phyloP scores from a whole-genome alignment of 1,140 invertebrate species.

The Diabrotica undecimpunctata region DNA sequence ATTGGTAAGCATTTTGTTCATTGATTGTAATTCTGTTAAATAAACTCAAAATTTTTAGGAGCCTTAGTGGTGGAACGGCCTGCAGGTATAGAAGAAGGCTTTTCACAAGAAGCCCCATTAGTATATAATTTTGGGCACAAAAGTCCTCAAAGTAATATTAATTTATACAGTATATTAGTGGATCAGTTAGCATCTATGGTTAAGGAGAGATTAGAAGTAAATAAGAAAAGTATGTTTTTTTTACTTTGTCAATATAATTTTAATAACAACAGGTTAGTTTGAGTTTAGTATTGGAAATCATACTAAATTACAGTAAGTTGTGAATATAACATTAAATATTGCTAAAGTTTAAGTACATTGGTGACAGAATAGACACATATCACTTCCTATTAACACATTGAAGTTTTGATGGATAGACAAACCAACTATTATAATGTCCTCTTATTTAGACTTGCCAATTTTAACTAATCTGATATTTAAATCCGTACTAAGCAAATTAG shows the following conservation, averaged over 20 bases:
- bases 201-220: constrained; percentile 77
- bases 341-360: too few species aligned
- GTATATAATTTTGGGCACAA: constrained; percentile 94
- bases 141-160: constrained; percentile 69
- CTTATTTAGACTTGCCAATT: too few species aligned
- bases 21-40: not conserved
- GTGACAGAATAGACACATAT: too few species aligned
- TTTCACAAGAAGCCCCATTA: constrained; percentile 84
- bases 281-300: too few species aligned
- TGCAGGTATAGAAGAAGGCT: constrained; percentile 88
- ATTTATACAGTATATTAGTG: constrained; percentile 83
- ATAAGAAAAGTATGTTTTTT: constrained; percentile 69
- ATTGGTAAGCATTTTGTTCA: constrained; percentile 57
- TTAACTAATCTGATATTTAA: too few species aligned
- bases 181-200: constrained; percentile 83
- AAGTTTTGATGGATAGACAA: too few species aligned
- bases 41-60: constrained; percentile 49
- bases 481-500: too few species aligned
- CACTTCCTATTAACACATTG: too few species aligned
- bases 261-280: too few species aligned
- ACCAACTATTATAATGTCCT: too few species aligned
- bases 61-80: constrained; percentile 87
- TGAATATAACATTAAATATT: too few species aligned
- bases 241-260: constrained; percentile 8
- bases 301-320: too few species aligned